Base-by-base conservation (phyloP, 2,888 invertebrate species). In the Eupithecia pulchellata region DNA sequence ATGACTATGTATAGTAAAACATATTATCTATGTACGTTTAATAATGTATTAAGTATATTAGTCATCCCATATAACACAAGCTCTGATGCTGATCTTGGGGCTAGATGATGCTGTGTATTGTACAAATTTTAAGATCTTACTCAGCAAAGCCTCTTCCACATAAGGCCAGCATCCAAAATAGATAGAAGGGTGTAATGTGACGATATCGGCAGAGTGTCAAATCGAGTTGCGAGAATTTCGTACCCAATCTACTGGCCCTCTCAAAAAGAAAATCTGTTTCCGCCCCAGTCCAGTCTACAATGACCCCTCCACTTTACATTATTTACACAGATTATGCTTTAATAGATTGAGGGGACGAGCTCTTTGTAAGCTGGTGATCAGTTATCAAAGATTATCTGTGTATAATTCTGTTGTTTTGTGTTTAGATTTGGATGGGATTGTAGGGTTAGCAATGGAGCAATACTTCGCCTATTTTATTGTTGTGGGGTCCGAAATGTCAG, bases 171-270 rank as follows among this genome's bases (percentile, higher is more conserved):
- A 69, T 80, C 73, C 82, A 83, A 86, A 83, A 73, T 79, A 78
- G 72, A 79, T 79, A 77, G 78, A 84, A 84, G 81, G 86, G 84
- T 85, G 82, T 88, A 87, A 89, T 86, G 84, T 86, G 86, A 86
- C 87, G 83, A 87, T 87, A 86, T 86, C 86, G 86, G 84, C 82
- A 79, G 84, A 87, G 87, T 89, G 89, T 90, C 89, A 89, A 90
- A 90, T 89, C 86, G 86, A 86, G 87, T 86, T 87, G 84, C 84
- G 86, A 84, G 84, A 85, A 85, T 86, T 89, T 87, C 83, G 81
- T 82, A 84, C 86, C 86, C 87, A 87, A 89, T 89, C 86, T 86
- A 88, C 86, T 84, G 83, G 78, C 84, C 85, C 82, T 83, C 82
- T 83, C 81, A 76, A 85, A 88, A 89, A 85, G 85, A 82, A 88